phyloP scores from a whole-genome alignment of 2,113 vertebrate species.

The Zootoca vivipara region DNA sequence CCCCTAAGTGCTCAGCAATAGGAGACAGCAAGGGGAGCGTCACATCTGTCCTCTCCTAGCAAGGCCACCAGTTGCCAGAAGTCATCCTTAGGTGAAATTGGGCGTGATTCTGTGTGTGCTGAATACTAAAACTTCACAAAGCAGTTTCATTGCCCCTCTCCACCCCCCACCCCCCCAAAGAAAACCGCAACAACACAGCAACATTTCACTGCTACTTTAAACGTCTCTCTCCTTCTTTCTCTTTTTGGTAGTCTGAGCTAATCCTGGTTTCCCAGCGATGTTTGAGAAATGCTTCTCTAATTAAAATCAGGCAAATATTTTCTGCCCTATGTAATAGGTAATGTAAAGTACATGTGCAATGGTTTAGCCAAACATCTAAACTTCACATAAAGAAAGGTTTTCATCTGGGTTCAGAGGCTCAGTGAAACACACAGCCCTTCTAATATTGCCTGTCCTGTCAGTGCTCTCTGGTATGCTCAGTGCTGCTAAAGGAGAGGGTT shows the following conservation, averaged over 20 bases:
- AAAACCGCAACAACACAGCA: neutral
- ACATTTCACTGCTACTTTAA: neutral
- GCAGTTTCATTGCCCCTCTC: neutral
- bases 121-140: neutral
- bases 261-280: slow-evolving; percentile 33
- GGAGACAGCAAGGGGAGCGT: neutral
- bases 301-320: slow-evolving; percentile 74
- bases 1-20: neutral
- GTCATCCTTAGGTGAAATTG: neutral
- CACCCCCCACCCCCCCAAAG: neutral
- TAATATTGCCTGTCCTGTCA: neutral
- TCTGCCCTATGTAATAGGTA: slow-evolving; percentile 69
- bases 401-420: slow-evolving; percentile 51
- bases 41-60: no score
- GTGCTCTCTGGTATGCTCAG: slow-evolving; percentile 2
- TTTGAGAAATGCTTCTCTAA: slow-evolving; percentile 53
- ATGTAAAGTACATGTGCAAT: slow-evolving; percentile 60
- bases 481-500: neutral
- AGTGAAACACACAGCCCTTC: slow-evolving; percentile 6
- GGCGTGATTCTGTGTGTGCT: neutral
- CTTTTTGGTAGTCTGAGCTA: slow-evolving; percentile 40
- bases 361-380: slow-evolving; percentile 63
- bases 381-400: slow-evolving; percentile 52
- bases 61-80: neutral
- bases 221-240: neutral